Evolutionary conservation across 1,140 invertebrate genomes (phyloP).

Genomic region (Brevipalpus yothersi): DNA sequence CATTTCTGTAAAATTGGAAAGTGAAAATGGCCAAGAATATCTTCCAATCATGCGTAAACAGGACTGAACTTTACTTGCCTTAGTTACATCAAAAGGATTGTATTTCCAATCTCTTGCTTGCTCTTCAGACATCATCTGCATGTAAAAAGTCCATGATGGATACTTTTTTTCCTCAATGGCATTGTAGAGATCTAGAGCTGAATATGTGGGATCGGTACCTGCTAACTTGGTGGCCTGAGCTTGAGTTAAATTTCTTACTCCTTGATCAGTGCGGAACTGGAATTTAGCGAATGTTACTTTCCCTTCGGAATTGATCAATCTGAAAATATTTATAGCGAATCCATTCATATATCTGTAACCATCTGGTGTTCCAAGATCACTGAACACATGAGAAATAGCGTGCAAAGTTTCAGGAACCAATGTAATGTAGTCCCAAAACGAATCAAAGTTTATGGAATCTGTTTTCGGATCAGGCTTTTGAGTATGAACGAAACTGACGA

Average conservation of each 20-base stretch:
- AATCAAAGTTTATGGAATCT: constrained; percentile 77
- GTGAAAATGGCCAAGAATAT: too few relatives aligned
- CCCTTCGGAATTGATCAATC: constrained; percentile 54
- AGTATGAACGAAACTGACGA: constrained; percentile 65
- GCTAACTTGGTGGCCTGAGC: constrained; percentile 44
- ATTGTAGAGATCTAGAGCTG: constrained; percentile 63
- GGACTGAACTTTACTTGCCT: constrained; percentile 23
- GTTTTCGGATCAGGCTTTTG: constrained; percentile 65
- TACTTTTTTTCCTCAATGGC: constrained; percentile 50
- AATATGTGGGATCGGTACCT: constrained; percentile 59
- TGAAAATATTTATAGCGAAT: constrained; percentile 77
- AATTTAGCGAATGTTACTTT: constrained; percentile 69
- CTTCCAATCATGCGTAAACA: background rate
- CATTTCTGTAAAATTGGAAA: background rate
- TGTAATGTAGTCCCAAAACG: constrained; percentile 57
- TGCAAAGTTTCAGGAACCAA: constrained; percentile 42
- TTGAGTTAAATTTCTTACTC: constrained; percentile 53
- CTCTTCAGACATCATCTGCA: constrained; percentile 33
- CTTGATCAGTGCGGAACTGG: constrained; percentile 52
- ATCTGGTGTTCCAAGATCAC: constrained; percentile 75
- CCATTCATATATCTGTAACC: constrained; percentile 86
- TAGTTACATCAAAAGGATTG: constrained; percentile 80
- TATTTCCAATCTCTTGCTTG: constrained; percentile 34
- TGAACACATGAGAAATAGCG: constrained; percentile 61
- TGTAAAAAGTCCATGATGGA: constrained; percentile 52